phyloP scores from a whole-genome alignment of 1,140 invertebrate species.

The Bicyclus anynana region DNA sequence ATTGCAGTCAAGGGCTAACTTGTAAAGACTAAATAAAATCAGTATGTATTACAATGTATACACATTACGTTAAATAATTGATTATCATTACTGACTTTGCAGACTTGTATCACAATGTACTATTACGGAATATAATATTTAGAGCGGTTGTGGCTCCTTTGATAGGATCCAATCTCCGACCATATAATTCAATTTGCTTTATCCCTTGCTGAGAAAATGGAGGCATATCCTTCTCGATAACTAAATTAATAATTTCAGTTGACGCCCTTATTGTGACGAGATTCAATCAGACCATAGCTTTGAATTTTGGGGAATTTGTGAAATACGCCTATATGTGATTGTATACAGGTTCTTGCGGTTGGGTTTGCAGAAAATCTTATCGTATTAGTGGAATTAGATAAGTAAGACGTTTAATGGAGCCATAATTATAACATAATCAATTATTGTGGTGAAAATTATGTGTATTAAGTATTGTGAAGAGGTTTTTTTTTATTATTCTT shows the following conservation, averaged over 20 bases:
- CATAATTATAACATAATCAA: too few species aligned
- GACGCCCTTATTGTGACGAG: constrained; percentile 47
- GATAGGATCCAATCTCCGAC: constrained; percentile 51
- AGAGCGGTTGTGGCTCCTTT: constrained; percentile 28
- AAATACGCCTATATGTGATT: neutral
- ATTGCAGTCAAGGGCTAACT: too few species aligned
- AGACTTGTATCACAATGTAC: constrained; percentile 2
- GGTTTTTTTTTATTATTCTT: too few species aligned
- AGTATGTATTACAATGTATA: too few species aligned
- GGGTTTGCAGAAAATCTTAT: too few species aligned
- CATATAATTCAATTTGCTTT: constrained; percentile 64
- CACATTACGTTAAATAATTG: too few species aligned
- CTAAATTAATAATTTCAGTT: constrained; percentile 60
- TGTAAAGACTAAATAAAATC: too few species aligned
- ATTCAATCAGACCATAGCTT: constrained; percentile 19
- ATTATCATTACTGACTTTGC: neutral
- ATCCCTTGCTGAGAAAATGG: constrained; percentile 58
- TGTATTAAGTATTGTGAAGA: too few species aligned
- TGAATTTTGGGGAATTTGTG: neutral
- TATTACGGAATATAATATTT: constrained; percentile 20
- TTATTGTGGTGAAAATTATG: too few species aligned
- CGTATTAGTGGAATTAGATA: too few species aligned
- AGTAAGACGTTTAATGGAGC: too few species aligned
- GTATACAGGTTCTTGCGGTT: too few species aligned
- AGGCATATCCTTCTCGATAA: constrained; percentile 50